phyloP scores from a whole-genome alignment of 2,797 vertebrate genomes.

The Aldrovandia affinis region DNA sequence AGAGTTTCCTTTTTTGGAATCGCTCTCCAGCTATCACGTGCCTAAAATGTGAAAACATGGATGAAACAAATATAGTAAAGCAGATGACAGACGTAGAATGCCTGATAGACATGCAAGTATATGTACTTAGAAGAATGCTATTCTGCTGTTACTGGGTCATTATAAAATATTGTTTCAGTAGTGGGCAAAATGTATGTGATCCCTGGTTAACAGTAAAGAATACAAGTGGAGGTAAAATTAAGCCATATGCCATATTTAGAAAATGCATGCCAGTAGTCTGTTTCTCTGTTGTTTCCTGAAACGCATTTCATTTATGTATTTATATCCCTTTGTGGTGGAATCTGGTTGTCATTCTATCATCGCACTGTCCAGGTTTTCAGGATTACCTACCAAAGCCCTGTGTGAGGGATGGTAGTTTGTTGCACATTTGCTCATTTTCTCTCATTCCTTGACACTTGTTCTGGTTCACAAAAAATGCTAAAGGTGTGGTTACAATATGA shows the following conservation, averaged over 20 bases:
- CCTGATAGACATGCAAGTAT: background rate
- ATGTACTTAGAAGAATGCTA: background rate
- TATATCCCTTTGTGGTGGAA: background rate
- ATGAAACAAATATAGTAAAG: constrained; percentile 5
- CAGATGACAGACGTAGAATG: background rate
- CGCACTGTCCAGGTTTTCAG: background rate
- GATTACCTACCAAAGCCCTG: background rate
- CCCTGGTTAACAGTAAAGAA: background rate
- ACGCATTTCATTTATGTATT: background rate
- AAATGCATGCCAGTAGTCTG: background rate
- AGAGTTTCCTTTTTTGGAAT: background rate
- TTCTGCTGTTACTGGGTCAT: background rate
- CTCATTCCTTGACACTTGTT: background rate
- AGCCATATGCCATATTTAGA: constrained; percentile 11
- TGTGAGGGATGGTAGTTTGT: background rate
- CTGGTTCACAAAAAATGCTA: background rate
- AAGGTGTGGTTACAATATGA: background rate
- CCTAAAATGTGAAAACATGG: constrained; percentile 14
- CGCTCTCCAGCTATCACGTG: background rate
- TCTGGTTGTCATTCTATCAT: background rate
- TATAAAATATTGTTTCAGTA: background rate
- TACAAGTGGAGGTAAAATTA: background rate
- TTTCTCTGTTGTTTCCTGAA: background rate
- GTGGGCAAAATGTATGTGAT: background rate
- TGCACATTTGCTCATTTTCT: background rate